Conservation (phyloP, 2,113 vertebrate genomes). For the Sturnus vulgaris region DNA sequence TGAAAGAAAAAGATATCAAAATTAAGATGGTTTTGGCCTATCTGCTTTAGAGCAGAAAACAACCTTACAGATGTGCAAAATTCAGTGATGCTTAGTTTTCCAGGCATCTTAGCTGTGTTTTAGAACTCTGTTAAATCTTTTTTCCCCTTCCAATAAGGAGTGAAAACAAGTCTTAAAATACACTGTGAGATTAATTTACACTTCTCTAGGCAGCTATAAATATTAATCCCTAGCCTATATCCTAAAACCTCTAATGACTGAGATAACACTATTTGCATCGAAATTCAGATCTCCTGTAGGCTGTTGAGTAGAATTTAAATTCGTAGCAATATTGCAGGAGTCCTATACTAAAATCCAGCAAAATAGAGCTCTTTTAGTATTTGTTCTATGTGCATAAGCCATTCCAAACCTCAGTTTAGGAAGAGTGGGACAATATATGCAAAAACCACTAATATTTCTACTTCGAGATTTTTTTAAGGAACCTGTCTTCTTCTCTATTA, state of each 20-base stretch:
- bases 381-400: background rate
- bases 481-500: background rate
- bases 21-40: background rate
- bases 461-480: background rate
- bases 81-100: background rate
- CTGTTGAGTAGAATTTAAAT: background rate
- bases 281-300: background rate
- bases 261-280: background rate
- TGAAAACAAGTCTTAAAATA: background rate
- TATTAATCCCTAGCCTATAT: background rate
- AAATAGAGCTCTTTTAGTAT: background rate
- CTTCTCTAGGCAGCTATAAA: background rate
- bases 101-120: background rate
- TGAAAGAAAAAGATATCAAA: background rate
- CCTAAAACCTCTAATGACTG: background rate
- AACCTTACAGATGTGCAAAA: background rate
- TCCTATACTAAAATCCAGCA: background rate
- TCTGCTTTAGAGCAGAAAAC: background rate
- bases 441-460: background rate
- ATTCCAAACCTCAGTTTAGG: background rate
- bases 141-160: background rate
- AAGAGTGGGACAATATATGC: background rate
- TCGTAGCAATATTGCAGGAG: background rate
- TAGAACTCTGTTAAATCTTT: background rate
- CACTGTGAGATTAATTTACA: background rate